Evolutionary conservation across 2,113 vertebrate genomes (phyloP).

Genomic region (Corydoras maculifer): DNA sequence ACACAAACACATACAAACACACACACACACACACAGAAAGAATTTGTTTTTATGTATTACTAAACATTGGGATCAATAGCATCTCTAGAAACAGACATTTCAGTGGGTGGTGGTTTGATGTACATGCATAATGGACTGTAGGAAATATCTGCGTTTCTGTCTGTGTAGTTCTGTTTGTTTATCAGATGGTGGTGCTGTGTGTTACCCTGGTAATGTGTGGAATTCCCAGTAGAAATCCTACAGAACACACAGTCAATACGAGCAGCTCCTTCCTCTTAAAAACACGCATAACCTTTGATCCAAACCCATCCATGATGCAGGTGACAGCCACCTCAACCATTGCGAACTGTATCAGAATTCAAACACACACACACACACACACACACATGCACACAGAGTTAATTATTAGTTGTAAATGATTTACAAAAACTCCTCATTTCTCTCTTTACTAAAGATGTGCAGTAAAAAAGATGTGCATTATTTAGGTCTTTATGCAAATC

Average conservation of each 20-base stretch:
- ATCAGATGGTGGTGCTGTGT: too few species aligned
- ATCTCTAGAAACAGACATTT: not conserved
- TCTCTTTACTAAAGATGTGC: too few species aligned
- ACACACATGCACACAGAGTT: not conserved
- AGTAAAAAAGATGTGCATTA: too few species aligned
- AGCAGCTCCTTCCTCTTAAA: slow-evolving; percentile 62
- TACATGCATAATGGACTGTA: too few species aligned
- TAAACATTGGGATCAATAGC: too few species aligned
- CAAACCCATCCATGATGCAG: slow-evolving; percentile 62
- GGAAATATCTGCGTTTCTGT: too few species aligned
- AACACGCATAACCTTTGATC: slow-evolving; percentile 39
- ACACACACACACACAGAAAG: not conserved
- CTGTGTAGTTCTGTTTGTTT: too few species aligned
- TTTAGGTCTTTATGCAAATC: too few species aligned
- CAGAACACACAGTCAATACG: slow-evolving; percentile 50
- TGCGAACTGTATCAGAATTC: slow-evolving; percentile 57
- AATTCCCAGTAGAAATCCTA: slow-evolving; percentile 59
- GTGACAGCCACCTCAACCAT: slow-evolving; percentile 63
- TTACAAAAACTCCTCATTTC: too few species aligned
- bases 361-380: not conserved
- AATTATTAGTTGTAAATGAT: too few species aligned
- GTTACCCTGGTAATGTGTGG: slow-evolving; percentile 60
- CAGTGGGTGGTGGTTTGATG: not conserved
- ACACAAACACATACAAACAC: not conserved
- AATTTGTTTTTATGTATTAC: too few species aligned